phyloP scores from a whole-genome alignment of 2,797 vertebrate species.

The Lycodopsis pacificus region DNA sequence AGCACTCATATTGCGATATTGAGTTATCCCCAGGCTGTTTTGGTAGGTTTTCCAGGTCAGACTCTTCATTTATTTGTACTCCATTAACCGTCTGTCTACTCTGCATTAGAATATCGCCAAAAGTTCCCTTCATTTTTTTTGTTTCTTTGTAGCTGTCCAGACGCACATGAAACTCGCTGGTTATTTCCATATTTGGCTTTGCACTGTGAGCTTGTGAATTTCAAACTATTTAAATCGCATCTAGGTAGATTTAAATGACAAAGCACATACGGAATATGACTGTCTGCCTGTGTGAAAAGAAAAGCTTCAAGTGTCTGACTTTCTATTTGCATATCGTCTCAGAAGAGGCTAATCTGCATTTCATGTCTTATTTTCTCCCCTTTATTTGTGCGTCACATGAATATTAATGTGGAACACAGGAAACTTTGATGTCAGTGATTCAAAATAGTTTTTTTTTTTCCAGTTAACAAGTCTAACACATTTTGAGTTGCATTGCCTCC shows the following conservation, averaged over 20 bases:
- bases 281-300: conserved; percentile 50
- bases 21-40: conserved; percentile 7
- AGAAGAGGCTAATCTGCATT: conserved; percentile 77
- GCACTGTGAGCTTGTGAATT: conserved; percentile 49
- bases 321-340: conserved; percentile 74
- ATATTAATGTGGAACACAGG: conserved; percentile 76
- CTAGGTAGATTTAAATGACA: conserved; percentile 41
- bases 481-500: conserved; percentile 34
- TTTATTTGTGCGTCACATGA: conserved; percentile 63
- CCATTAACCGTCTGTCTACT: neutral
- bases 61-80: conserved; percentile 5
- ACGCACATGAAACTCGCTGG: conserved; percentile 11
- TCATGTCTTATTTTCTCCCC: conserved; percentile 68
- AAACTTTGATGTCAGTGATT: conserved; percentile 75
- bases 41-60: conserved; percentile 3
- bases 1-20: neutral
- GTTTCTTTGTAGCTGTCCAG: conserved; percentile 24
- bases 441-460: conserved; percentile 68
- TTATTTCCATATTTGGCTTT: conserved; percentile 58
- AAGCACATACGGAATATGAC: conserved; percentile 27
- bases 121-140: conserved; percentile 8
- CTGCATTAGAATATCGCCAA: conserved; percentile 13
- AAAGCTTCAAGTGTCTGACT: conserved; percentile 54
- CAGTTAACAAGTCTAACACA: conserved; percentile 49
- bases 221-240: conserved; percentile 56